These are phyloP conservation scores for Nezara viridula DNA, from an alignment of 2,888 invertebrate genomes.

Conservation along the genomic window DNA sequence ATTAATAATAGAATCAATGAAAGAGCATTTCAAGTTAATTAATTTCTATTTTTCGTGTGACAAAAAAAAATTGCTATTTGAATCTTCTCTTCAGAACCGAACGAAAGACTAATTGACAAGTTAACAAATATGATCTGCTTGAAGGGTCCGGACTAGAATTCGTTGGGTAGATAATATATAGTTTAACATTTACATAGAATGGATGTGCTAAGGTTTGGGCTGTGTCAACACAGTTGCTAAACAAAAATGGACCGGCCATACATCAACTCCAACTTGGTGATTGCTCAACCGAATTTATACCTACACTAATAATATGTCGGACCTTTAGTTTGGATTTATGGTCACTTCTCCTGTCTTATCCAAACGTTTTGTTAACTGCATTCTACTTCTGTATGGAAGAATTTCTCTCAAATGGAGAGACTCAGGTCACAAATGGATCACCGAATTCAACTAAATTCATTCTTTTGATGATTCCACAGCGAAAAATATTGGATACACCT, in stretches of 20 bases:
- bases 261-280: not conserved
- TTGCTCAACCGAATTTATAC: conserved; percentile 16
- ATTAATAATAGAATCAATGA: too few relatives aligned
- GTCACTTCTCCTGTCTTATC: not conserved
- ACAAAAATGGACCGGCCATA: not conserved
- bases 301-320: conserved; percentile 4
- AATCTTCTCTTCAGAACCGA: not conserved
- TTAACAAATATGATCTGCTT: not conserved
- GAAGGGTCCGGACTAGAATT: not conserved
- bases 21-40: too few relatives aligned
- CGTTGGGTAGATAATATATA: not conserved
- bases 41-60: too few relatives aligned
- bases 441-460: too few relatives aligned
- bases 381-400: not conserved
- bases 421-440: too few relatives aligned
- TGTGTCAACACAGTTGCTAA: conserved; percentile 19
- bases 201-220: conserved; percentile 3
- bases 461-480: too few relatives aligned
- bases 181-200: conserved; percentile 27
- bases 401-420: too few relatives aligned
- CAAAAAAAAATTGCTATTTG: too few relatives aligned
- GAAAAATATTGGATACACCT: too few relatives aligned
- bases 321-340: not conserved
- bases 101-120: not conserved
- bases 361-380: not conserved